Conservation (phyloP, 1,140 invertebrate genomes). For the Armadillidium nasatum region DNA sequence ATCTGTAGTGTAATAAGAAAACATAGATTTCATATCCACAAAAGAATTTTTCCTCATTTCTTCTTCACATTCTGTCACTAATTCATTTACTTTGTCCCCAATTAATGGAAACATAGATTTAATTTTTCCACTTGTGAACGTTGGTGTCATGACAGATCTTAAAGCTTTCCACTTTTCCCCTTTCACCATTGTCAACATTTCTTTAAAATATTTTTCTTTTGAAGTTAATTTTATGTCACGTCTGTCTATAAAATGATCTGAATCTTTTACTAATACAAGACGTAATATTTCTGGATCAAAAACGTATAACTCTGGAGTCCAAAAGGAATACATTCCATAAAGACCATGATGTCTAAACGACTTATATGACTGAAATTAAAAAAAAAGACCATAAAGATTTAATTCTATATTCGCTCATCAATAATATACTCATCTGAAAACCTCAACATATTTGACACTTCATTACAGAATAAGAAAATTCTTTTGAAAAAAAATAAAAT, state of each 20-base stretch:
- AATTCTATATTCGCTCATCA: too few species aligned
- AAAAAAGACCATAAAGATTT: background rate
- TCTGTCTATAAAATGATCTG: slow-evolving; percentile 21
- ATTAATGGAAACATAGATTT: slow-evolving; percentile 21
- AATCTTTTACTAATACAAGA: slow-evolving; percentile 17
- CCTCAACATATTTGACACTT: too few species aligned
- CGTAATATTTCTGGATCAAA: background rate
- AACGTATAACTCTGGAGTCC: slow-evolving; percentile 7
- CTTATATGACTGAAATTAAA: slow-evolving; percentile 16
- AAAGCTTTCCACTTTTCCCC: slow-evolving; percentile 23
- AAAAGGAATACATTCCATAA: slow-evolving; percentile 16
- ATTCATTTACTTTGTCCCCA: slow-evolving; percentile 8
- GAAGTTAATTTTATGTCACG: too few species aligned
- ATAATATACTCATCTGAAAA: too few species aligned
- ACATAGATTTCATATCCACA: background rate
- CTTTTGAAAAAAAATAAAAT: too few species aligned
- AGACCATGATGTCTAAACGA: background rate
- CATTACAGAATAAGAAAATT: too few species aligned
- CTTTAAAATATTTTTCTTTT: too few species aligned
- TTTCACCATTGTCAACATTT: slow-evolving; percentile 16
- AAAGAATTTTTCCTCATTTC: background rate
- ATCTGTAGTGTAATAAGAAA: slow-evolving; percentile 15
- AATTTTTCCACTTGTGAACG: slow-evolving; percentile 21
- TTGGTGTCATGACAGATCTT: slow-evolving; percentile 20
- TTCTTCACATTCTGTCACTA: slow-evolving; percentile 7